Conservation (phyloP, 2,888 invertebrate species). For the Sarcophaga caerulescens region DNA sequence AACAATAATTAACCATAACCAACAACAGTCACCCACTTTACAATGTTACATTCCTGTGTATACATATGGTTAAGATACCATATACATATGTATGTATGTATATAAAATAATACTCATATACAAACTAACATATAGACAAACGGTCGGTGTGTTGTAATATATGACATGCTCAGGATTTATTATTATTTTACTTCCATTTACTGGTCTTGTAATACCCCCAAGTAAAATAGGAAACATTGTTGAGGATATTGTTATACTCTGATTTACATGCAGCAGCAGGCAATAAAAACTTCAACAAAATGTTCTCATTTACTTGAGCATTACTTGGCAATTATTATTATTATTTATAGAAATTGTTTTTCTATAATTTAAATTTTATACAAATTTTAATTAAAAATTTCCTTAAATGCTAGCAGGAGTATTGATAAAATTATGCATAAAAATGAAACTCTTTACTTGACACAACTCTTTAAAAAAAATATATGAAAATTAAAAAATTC, state of each 20-base stretch:
- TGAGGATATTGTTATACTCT: slow-evolving; percentile 19
- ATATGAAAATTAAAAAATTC: no score
- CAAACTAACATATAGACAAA: background rate
- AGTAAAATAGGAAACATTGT: slow-evolving; percentile 25
- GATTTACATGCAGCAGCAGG: slow-evolving; percentile 14
- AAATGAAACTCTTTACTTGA: no score
- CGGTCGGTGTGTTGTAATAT: background rate
- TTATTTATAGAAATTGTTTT: slow-evolving; percentile 13
- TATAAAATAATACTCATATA: background rate
- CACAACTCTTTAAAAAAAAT: no score
- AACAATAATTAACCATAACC: background rate
- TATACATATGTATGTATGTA: no score
- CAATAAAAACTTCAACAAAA: slow-evolving; percentile 29
- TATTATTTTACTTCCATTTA: slow-evolving; percentile 23
- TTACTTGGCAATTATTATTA: slow-evolving; percentile 17
- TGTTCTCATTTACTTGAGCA: slow-evolving; percentile 10
- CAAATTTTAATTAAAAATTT: background rate
- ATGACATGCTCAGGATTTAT: slow-evolving; percentile 39
- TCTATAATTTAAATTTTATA: slow-evolving; percentile 4
- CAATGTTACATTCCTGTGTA: background rate
- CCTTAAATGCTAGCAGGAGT: background rate
- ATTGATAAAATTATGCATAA: background rate
- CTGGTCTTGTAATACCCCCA: slow-evolving; percentile 5
- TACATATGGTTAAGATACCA: background rate
- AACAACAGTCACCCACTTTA: background rate